A percentile compares a stretch with the other conserved stretches of the same genome.
phyloP scores from a whole-genome alignment of 2,113 vertebrate genomes.

The Rhinolophus sinicus region DNA sequence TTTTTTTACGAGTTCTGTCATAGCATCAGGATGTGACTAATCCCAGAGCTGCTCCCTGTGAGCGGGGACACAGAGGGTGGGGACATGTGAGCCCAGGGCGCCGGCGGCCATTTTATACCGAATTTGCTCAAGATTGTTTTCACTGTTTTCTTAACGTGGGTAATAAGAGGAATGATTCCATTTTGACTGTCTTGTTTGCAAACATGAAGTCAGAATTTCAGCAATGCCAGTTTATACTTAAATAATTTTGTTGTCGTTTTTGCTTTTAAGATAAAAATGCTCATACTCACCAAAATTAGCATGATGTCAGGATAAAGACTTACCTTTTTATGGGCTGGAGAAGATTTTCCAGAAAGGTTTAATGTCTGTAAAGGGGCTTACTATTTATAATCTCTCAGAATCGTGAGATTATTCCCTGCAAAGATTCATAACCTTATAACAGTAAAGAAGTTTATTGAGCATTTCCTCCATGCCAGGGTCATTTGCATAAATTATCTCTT shows the following conservation, averaged over 20 bases:
- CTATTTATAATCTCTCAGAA: neutral
- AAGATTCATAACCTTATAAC: neutral
- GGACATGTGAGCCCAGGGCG: too few species aligned
- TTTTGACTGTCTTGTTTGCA: neutral
- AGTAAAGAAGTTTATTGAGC: neutral
- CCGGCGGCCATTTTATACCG: neutral
- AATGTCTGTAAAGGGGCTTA: neutral
- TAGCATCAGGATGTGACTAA: neutral
- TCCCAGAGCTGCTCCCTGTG: neutral
- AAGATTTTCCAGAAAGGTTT: neutral
- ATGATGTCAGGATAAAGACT: neutral
- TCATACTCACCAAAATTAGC: neutral
- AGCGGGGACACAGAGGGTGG: too few species aligned
- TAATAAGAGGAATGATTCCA: neutral
- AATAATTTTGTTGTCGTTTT: neutral
- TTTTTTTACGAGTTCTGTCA: slow-evolving; percentile 13
- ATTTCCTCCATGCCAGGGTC: neutral
- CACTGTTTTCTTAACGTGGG: neutral
- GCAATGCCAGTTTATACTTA: neutral
- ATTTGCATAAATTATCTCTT: neutral
- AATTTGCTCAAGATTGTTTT: neutral
- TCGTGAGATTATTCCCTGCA: slow-evolving; percentile 13
- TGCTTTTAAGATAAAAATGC: neutral
- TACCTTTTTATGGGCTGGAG: neutral
- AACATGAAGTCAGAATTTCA: neutral